Base-by-base conservation (phyloP, 2,113 vertebrate species). In the Mastomys natalensis region DNA sequence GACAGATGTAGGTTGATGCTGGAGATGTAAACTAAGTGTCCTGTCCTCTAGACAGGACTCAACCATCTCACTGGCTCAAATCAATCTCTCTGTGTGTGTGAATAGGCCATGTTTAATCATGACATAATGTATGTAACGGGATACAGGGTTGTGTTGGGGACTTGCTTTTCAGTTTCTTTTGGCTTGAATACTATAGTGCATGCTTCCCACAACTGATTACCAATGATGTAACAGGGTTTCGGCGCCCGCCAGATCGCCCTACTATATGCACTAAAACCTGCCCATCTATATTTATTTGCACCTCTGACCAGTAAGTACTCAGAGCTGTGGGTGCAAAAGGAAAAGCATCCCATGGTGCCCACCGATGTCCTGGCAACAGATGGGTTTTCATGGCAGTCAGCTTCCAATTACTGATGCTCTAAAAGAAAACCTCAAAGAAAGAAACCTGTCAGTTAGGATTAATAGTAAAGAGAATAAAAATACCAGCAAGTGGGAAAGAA, bases 61-160 rank as follows among this genome's bases (percentile, higher is more conserved):
- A 60, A 24, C 77, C 45, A 37, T 60, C 55, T 55, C 60, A 64
- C 40, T 45, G 86, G 34, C n/a, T 53, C 10, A n/a, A 7, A 37
- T 40, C 24, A 7, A 19, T 8, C n/a, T 7, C 51, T 10, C 62
- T 53, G 6, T 40, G 60, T 62, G 2, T 29, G 11, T 17, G 40
- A 58, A 3, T 16, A 1, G 3, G 13, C 7, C 3, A 16, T 48
- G 15, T 29, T 45, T 70, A 26, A 51, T 70, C 72, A 37, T 4
- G 4, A 5, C 2, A 0, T 1, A 19, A 29, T 1, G 7, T 2
- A 21, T 19, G 10, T 31, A 12, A 5, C 31, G 1, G 0, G 22
- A 43, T 1, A 5, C 6, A 43, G 4, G 3, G 24, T 3, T 48
- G 5, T 48, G 19, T 5, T 80, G 31, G 68, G 51, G 29, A 31